phyloP scores from a whole-genome alignment of 2,888 invertebrate genomes.

The Anoncus sp. region DNA sequence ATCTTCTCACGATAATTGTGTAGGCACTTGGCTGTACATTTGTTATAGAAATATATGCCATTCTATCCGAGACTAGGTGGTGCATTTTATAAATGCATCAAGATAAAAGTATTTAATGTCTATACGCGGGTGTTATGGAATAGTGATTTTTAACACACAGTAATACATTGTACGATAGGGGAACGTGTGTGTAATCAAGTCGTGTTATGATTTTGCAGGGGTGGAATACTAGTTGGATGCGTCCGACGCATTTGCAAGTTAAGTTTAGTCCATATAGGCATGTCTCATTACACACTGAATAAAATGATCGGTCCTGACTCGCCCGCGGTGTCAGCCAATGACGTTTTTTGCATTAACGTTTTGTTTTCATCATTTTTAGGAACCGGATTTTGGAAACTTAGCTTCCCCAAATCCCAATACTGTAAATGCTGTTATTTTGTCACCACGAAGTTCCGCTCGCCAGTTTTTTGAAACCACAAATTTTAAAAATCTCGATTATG shows the following conservation, averaged over 20 bases:
- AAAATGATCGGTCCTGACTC: too few species aligned
- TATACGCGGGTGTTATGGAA: conserved; percentile 31
- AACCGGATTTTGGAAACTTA: too few species aligned
- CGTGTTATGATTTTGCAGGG: not conserved
- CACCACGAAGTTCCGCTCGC: too few species aligned
- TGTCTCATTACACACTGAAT: not conserved
- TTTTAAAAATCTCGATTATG: too few species aligned
- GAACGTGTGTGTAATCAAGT: conserved; percentile 2
- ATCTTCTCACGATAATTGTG: conserved; percentile 57
- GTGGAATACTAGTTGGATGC: not conserved
- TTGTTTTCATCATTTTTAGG: too few species aligned
- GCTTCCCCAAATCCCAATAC: too few species aligned
- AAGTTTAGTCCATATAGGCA: not conserved
- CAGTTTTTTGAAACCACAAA: too few species aligned
- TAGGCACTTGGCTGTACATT: conserved; percentile 42
- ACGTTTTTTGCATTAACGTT: too few species aligned
- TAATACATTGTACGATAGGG: conserved; percentile 9
- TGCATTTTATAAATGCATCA: conserved; percentile 60
- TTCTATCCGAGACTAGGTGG: not conserved
- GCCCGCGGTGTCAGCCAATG: too few species aligned
- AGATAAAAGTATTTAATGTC: conserved; percentile 45
- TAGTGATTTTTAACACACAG: conserved; percentile 32
- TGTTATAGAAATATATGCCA: conserved; percentile 21
- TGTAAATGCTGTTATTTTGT: too few species aligned
- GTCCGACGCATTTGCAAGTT: not conserved